phyloP scores from a whole-genome alignment of 2,113 vertebrate genomes.

The Megaleporinus macrocephalus region DNA sequence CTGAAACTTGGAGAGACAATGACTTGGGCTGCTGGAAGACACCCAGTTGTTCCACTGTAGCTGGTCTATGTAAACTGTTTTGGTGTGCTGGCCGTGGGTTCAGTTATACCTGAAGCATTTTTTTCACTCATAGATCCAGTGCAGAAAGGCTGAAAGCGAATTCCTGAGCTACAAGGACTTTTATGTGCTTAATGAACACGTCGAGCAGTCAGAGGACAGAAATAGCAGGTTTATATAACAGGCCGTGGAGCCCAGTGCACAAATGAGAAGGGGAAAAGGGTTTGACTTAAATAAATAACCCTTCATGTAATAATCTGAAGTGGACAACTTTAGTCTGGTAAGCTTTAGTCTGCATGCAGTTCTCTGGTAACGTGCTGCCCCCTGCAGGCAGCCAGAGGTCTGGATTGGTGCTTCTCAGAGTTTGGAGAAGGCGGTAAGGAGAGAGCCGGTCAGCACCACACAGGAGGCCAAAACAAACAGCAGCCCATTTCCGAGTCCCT shows the following conservation, averaged over 20 bases:
- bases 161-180: neutral
- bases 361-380: neutral
- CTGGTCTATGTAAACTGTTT: constrained; percentile 4
- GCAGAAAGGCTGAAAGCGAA: neutral
- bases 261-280: neutral
- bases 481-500: constrained; percentile 81
- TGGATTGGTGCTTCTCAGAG: constrained; percentile 55
- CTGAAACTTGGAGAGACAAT: neutral
- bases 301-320: neutral
- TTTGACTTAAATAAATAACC: constrained; percentile 21
- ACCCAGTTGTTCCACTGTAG: neutral
- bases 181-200: neutral
- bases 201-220: neutral
- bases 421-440: constrained; percentile 85
- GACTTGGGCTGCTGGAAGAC: neutral
- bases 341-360: neutral
- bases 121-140: neutral
- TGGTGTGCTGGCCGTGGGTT: neutral
- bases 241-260: neutral
- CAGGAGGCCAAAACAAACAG: constrained; percentile 79
- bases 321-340: too few relatives aligned
- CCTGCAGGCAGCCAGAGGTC: constrained; percentile 39
- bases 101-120: neutral
- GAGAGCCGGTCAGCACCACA: constrained; percentile 78
- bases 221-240: neutral